Conservation (phyloP, 2,888 invertebrate genomes). For the Tortrix viridana region DNA sequence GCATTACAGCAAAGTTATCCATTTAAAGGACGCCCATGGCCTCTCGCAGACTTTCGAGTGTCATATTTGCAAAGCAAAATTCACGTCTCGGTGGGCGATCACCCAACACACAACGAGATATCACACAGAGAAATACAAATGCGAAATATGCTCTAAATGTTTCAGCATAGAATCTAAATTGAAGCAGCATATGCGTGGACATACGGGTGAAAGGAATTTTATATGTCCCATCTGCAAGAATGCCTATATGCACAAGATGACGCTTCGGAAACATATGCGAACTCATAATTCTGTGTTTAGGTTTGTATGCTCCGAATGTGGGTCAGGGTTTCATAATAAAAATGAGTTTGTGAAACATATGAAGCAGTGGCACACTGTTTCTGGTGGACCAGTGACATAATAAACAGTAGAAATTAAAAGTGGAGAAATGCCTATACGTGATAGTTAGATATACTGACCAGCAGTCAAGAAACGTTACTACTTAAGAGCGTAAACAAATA, state of each 20-base stretch:
- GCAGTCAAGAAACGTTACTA: too few relatives aligned
- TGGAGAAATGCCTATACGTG: too few relatives aligned
- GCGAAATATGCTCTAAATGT: slow-evolving; percentile 71
- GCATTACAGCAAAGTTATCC: slow-evolving; percentile 58
- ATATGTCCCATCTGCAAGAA: slow-evolving; percentile 71
- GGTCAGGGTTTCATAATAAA: slow-evolving; percentile 47
- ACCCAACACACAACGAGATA: slow-evolving; percentile 60
- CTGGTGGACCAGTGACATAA: not conserved
- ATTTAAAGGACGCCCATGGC: slow-evolving; percentile 60
- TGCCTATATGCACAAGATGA: slow-evolving; percentile 68
- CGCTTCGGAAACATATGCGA: slow-evolving; percentile 70
- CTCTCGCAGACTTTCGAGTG: slow-evolving; percentile 54
- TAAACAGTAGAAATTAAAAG: not conserved
- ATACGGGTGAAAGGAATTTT: slow-evolving; percentile 69
- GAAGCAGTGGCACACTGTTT: slow-evolving; percentile 45
- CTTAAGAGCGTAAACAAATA: too few relatives aligned
- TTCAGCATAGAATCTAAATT: slow-evolving; percentile 73
- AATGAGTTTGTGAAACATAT: slow-evolving; percentile 47
- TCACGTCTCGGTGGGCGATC: slow-evolving; percentile 52
- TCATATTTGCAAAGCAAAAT: slow-evolving; percentile 53
- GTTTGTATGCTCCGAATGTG: slow-evolving; percentile 50
- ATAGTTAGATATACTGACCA: too few relatives aligned
- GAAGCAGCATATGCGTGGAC: slow-evolving; percentile 69
- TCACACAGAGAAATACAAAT: slow-evolving; percentile 73
- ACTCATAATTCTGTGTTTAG: slow-evolving; percentile 53